Base-by-base conservation (phyloP, 2,888 invertebrate genomes). In the Callyntrura guangdongensis region DNA sequence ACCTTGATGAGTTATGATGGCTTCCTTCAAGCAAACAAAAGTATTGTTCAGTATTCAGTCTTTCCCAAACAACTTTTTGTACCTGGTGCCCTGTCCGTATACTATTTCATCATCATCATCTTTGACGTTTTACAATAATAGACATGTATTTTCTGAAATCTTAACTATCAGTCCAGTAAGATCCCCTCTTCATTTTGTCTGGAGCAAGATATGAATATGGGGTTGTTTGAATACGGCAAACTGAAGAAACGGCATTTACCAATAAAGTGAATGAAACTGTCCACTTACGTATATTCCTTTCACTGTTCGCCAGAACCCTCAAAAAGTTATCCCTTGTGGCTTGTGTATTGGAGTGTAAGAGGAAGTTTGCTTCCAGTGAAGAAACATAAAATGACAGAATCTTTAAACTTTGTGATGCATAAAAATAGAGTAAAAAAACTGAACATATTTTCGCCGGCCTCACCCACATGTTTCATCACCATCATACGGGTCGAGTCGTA, bases 351-450 rank as follows among this genome's bases (percentile, higher is more conserved):
- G 59, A 61, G 74, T 91, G 87, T 84, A 81, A 83, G 84, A 86
- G 79, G 74, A 77, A 67, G 20, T 74, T 86, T 87, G 72, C 47
- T 72, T 86, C 72, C n/a, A 53, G 67, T 72, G 64, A 88, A 74
- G 81, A 81, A 89, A 86, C 82, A 82, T 86, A 49, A 89, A 89
- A 81, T 91, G 91, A 91, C 91, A 89, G 84, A 72, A 81, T 91
- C 88, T 86, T 91, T 74, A 89, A 86, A 86, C 45, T 89, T 82
- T 81, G 56, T 91, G 91, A 91, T 81, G 91, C 91, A 89, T 91
- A 86, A 91, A 89, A 84, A 89, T 82, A 67, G 53, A 86, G 9
- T 20, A 88, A 36, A 77, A 59, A 22, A 59, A 45, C 36, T 59
- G 64, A 69, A 69, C 14, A 36, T 22, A 59, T 72, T 11, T n/a